These are phyloP conservation scores for Druceiella hillmani DNA, from an alignment of 2,888 invertebrate species.

Conservation along the genomic window DNA sequence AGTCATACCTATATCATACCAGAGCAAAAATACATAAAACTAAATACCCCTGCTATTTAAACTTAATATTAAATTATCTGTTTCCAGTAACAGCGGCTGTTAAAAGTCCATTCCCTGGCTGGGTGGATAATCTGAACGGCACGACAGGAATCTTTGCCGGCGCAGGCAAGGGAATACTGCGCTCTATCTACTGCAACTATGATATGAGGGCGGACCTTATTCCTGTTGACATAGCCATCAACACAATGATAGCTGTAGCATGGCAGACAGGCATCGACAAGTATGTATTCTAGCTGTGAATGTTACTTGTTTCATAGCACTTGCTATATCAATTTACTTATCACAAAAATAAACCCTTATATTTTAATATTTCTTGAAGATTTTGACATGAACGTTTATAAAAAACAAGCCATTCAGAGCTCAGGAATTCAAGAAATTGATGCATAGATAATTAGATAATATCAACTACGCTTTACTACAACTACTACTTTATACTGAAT, in stretches of 20 bases:
- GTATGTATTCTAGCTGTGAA: slow-evolving; percentile 52
- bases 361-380: too few species aligned
- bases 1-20: background rate
- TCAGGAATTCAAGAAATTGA: too few species aligned
- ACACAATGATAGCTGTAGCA: slow-evolving; percentile 63
- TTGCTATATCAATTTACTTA: too few species aligned
- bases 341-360: too few species aligned
- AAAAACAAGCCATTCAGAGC: too few species aligned
- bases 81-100: slow-evolving; percentile 57
- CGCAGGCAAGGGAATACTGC: slow-evolving; percentile 66
- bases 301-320: too few species aligned
- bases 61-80: slow-evolving; percentile 2
- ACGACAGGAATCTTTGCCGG: slow-evolving; percentile 71
- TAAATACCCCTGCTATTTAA: background rate
- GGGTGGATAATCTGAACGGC: slow-evolving; percentile 94
- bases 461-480: too few species aligned
- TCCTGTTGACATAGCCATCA: slow-evolving; percentile 77
- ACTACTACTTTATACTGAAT: too few species aligned
- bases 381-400: too few species aligned
- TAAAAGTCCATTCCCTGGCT: slow-evolving; percentile 64
- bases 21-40: background rate
- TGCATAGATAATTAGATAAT: background rate
- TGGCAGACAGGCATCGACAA: slow-evolving; percentile 60
- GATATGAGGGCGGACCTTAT: slow-evolving; percentile 63
- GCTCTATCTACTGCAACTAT: slow-evolving; percentile 56